Conservation (phyloP, 2,797 vertebrate species). For the Ammospiza maritima region DNA sequence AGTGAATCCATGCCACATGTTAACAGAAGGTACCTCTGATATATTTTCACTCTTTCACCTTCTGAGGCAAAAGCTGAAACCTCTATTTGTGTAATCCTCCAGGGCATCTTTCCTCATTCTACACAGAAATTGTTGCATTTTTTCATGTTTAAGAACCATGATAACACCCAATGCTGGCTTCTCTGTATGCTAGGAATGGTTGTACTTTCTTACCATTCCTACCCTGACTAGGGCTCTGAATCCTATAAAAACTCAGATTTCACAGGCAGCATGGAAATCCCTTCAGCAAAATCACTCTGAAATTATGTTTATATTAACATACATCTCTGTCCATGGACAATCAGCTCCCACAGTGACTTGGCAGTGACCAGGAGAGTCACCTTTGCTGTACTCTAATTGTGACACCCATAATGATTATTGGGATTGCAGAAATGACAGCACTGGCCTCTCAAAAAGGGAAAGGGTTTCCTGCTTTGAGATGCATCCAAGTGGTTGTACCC, state of each 20-base stretch:
- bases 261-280: neutral
- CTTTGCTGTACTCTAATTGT: neutral
- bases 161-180: neutral
- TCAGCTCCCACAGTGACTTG: neutral
- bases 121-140: neutral
- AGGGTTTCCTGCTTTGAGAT: neutral
- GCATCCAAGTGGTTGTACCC: rapidly evolving
- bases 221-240: neutral
- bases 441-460: neutral
- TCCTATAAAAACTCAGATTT: neutral
- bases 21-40: neutral
- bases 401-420: neutral
- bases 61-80: neutral
- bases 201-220: neutral
- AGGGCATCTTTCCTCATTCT: neutral
- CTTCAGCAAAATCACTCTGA: neutral
- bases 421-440: neutral
- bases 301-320: neutral
- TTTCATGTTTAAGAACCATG: neutral
- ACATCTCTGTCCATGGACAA: neutral
- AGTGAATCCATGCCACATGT: neutral
- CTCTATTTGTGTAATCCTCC: neutral
- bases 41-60: neutral
- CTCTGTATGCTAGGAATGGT: no score
- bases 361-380: neutral